Evolutionary conservation across 2,888 invertebrate species (phyloP).

Genomic region (Ochlodes sylvanus): DNA sequence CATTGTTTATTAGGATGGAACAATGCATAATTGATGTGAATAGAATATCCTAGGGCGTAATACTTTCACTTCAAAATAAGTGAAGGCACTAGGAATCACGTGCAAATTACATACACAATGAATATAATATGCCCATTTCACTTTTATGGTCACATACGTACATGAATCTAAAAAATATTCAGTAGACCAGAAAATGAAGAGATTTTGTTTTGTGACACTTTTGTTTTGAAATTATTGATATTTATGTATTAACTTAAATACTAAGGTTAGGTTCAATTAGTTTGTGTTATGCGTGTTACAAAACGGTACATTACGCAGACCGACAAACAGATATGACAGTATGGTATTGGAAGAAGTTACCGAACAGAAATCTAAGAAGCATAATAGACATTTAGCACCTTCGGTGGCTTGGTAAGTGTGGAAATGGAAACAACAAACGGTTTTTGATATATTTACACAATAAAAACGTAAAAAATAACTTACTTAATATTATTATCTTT

Average conservation of each 20-base stretch:
- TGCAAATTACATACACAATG: conserved; percentile 60
- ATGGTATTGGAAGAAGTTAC: conserved; percentile 44
- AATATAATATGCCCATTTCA: conserved; percentile 61
- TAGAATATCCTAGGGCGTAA: conserved; percentile 20
- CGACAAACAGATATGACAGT: conserved; percentile 52
- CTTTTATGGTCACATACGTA: conserved; percentile 5
- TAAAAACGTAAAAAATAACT: conserved; percentile 86
- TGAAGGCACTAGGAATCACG: conserved; percentile 69
- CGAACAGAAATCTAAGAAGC: conserved; percentile 74
- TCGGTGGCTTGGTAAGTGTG: conserved; percentile 75
- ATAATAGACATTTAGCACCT: conserved; percentile 84
- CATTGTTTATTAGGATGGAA: conserved; percentile 42
- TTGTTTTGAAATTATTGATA: too few relatives aligned
- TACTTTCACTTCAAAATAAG: conserved; percentile 56
- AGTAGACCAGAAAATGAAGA: not conserved
- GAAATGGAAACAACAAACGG: conserved; percentile 79
- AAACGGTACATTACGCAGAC: conserved; percentile 48
- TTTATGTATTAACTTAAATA: too few relatives aligned
- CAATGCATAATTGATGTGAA: conserved; percentile 40
- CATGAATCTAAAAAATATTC: not conserved
- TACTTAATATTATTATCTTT: conserved; percentile 84
- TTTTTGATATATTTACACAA: conserved; percentile 81
- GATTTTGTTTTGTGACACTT: not conserved
- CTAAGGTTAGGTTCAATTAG: too few relatives aligned
- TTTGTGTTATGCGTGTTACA: conserved; percentile 5